Evolutionary conservation across 2,797 vertebrate genomes (phyloP).

Genomic region (Gorsachius magnificus): DNA sequence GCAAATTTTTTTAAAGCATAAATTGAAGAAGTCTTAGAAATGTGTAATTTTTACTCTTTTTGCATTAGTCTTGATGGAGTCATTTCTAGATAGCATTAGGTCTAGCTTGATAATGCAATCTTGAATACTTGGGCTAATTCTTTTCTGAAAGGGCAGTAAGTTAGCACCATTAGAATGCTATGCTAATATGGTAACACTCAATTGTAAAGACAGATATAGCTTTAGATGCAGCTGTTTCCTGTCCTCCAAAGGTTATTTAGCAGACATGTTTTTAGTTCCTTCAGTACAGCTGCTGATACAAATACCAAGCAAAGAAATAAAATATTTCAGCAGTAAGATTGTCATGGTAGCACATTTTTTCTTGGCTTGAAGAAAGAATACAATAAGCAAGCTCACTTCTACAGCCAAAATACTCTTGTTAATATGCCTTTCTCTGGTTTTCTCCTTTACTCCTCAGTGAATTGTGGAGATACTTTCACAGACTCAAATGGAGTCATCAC

Average conservation of each 20-base stretch:
- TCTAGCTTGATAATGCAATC: neutral
- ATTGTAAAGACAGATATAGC: neutral
- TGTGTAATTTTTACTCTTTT: neutral
- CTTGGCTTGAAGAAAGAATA: neutral
- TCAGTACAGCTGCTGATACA: neutral
- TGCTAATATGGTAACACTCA: neutral
- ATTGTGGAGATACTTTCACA: constrained; percentile 68
- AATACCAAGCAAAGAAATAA: neutral
- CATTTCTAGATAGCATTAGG: neutral
- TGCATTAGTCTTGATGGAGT: neutral
- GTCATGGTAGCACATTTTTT: neutral
- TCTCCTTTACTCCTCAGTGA: constrained; percentile 45
- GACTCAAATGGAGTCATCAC: constrained; percentile 43
- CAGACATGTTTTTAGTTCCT: neutral
- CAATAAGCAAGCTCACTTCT: neutral
- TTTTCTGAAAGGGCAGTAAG: neutral
- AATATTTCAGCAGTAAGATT: neutral
- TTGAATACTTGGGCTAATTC: neutral
- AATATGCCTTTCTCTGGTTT: neutral
- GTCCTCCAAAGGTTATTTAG: neutral
- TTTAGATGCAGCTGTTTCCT: neutral
- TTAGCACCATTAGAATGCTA: neutral
- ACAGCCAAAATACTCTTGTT: neutral
- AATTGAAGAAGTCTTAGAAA: neutral
- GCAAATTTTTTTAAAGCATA: neutral